Evolutionary conservation across 2,888 invertebrate species (phyloP), one percentile per base, ranked within the genome.

Genomic region (Eupithecia subfuscata): DNA sequence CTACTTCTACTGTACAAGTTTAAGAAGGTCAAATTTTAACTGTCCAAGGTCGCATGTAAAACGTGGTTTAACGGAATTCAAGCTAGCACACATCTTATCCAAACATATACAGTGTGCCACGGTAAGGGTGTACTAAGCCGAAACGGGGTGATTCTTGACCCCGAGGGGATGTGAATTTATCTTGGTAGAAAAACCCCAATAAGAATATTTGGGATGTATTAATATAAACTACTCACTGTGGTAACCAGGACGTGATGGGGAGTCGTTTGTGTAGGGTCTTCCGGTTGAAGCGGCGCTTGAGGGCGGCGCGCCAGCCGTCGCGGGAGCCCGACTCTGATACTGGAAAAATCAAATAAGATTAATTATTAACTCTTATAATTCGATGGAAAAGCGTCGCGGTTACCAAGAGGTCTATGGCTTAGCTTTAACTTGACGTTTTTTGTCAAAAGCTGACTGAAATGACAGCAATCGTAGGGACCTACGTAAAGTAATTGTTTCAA

Each of bases 241-340:
- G 98, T 81, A 98, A 89, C 98, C 98, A 98, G 73, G 89, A 91
- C 8, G 97, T 88, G 72, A 98, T 95, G 11, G 98, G 98, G 71
- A 98, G 84, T 76, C 97, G 95, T 89, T 97, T 97, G 90, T 96
- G 95, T 37, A 98, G 93, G 79, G 96, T 96, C 92, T 97, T 97
- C 84, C 96, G 96, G 77, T 96, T 97, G 84, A 96, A 96, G 80
- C 95, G 95, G 40, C 95, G 91, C 7, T 90, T 92, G 78, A 95
- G 89, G 69, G 88, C 88, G 22, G 91, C 88, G 76, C 90, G 88
- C 91, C 93, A 93, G 25, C 91, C 90, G 75, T 87, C 89, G 73
- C 90, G 88, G 25, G 88, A 82, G 43, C 87, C 86, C 63, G 86
- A 89, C 76, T 95, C 95, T 18, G 95, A 89, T 82, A 96, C 96